A percentile compares a stretch with the other conserved stretches of the same genome.
Evolutionary conservation across 2,888 invertebrate species (phyloP).

Genomic region (Physocephala rufipes): DNA sequence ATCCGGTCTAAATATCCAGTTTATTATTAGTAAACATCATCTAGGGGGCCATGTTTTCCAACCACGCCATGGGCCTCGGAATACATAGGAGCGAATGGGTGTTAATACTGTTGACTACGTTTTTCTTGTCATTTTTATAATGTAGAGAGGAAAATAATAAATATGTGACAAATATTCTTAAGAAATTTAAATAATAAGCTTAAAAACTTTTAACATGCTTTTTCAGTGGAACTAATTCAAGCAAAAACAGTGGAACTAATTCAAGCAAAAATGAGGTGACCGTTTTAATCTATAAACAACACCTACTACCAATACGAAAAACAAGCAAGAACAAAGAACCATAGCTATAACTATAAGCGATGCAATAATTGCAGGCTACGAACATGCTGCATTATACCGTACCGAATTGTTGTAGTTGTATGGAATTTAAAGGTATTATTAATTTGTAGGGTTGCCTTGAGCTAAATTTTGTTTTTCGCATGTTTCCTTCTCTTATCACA

Average conservation of each 20-base stretch:
- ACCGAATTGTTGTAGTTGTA: not conserved
- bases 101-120: too few relatives aligned
- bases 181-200: constrained; percentile 58
- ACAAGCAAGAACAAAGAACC: too few relatives aligned
- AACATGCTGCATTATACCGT: not conserved
- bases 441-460: constrained; percentile 14
- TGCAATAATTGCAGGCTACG: not conserved
- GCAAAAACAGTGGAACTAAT: constrained; percentile 4
- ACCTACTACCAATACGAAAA: not conserved
- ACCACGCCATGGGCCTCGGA: too few relatives aligned
- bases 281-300: constrained; percentile 23
- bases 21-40: too few relatives aligned
- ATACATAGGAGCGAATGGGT: too few relatives aligned
- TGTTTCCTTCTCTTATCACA: too few relatives aligned
- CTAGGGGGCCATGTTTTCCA: too few relatives aligned
- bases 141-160: not conserved
- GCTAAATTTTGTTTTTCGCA: not conserved
- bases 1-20: too few relatives aligned
- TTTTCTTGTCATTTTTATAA: too few relatives aligned
- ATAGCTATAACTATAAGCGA: not conserved
- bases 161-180: constrained; percentile 27
- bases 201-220: constrained; percentile 59
- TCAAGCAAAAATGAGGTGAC: constrained; percentile 12
- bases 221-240: not conserved
- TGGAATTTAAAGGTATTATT: not conserved